Conservation (phyloP, 2,113 vertebrate genomes). For the Seriola quinqueradiata region DNA sequence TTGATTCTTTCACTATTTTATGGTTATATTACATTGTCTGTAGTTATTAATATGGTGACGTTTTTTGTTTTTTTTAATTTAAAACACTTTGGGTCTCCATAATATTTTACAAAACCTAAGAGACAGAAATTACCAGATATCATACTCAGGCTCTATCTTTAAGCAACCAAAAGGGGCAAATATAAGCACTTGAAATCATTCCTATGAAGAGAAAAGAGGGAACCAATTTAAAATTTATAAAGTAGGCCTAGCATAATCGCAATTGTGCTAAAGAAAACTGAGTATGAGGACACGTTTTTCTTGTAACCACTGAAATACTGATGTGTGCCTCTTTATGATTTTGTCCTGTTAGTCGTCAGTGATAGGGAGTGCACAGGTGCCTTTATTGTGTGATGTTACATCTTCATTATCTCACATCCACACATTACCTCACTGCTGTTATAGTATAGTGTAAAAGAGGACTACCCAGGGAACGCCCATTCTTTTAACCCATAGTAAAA, state of each 20-base stretch:
- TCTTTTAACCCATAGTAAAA: conserved; percentile 38
- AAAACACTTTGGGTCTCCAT: not conserved
- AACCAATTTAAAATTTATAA: conserved; percentile 25
- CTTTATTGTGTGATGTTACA: conserved; percentile 42
- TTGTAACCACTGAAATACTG: conserved; percentile 26
- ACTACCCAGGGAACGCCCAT: conserved; percentile 5
- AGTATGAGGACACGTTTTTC: conserved; percentile 32
- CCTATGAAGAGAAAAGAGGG: not conserved
- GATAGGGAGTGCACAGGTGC: conserved; percentile 50
- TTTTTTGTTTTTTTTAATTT: not conserved
- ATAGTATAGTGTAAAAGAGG: conserved; percentile 42
- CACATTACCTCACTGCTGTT: conserved; percentile 42
- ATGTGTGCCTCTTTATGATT: conserved; percentile 2
- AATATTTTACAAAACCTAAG: not conserved
- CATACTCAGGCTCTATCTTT: conserved; percentile 15
- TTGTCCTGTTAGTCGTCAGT: conserved; percentile 6
- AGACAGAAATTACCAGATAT: not conserved
- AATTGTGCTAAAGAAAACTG: conserved; percentile 38
- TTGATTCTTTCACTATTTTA: not conserved
- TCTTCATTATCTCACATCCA: conserved; percentile 29
- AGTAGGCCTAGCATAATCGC: conserved; percentile 23
- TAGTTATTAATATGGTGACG: not conserved
- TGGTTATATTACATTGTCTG: not conserved
- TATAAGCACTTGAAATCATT: conserved; percentile 34
- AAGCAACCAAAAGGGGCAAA: conserved; percentile 25